phyloP scores from a whole-genome alignment of 2,888 invertebrate genomes.

The Caenorhabditis sulstoni region DNA sequence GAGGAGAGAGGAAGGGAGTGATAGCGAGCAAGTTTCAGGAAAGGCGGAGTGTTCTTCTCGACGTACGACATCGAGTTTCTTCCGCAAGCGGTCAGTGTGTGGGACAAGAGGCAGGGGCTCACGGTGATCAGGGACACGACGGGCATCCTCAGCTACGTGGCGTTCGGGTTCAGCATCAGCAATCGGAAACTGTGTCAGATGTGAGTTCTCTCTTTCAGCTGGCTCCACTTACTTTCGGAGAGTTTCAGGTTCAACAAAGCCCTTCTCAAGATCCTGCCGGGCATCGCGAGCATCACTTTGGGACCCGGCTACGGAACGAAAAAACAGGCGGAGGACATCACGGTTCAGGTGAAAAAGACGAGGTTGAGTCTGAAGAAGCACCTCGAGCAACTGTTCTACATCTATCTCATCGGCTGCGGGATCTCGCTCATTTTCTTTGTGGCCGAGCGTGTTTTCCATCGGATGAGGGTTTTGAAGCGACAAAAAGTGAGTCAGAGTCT shows the following conservation, averaged over 20 bases:
- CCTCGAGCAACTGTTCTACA: slow-evolving; percentile 65
- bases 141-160: slow-evolving; percentile 67
- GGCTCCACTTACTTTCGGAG: too few relatives aligned
- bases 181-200: slow-evolving; percentile 63
- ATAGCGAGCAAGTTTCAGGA: slow-evolving; percentile 30
- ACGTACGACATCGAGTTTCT: slow-evolving; percentile 69
- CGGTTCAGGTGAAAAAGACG: slow-evolving; percentile 62
- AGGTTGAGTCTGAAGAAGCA: slow-evolving; percentile 58
- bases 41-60: slow-evolving; percentile 69
- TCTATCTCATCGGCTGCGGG: slow-evolving; percentile 57
- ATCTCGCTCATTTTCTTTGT: slow-evolving; percentile 43
- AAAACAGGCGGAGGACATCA: slow-evolving; percentile 60
- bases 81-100: slow-evolving; percentile 61
- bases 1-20: neutral
- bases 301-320: slow-evolving; percentile 66
- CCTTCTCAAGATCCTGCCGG: slow-evolving; percentile 66
- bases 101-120: slow-evolving; percentile 62
- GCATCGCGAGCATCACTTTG: slow-evolving; percentile 64
- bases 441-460: slow-evolving; percentile 46
- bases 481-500: slow-evolving; percentile 41
- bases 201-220: too few relatives aligned
- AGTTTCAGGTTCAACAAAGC: slow-evolving; percentile 67
- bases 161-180: slow-evolving; percentile 68
- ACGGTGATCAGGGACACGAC: slow-evolving; percentile 68
- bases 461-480: slow-evolving; percentile 37